Percentiles rank a stretch among this genome's conserved stretches.
Evolutionary conservation across 2,113 vertebrate species (phyloP).

Genomic region (Tapirus terrestris): DNA sequence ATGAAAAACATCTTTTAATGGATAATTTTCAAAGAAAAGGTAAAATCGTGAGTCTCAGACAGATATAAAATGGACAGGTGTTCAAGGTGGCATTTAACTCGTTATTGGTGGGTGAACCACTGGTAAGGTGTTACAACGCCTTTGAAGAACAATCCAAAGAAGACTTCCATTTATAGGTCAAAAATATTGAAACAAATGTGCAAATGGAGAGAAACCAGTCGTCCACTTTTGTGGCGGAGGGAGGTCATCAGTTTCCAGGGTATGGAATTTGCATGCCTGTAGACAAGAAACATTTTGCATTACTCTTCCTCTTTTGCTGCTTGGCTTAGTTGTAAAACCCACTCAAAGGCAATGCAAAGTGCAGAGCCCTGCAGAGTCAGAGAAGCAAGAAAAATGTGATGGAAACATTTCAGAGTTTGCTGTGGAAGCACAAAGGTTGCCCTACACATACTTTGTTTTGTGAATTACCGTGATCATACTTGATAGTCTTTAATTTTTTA

Average conservation of each 20-base stretch:
- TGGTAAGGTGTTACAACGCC: accelerated
- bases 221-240: not conserved
- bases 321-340: not conserved
- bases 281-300: not conserved
- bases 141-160: not conserved
- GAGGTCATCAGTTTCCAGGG: no score
- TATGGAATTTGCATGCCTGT: no score
- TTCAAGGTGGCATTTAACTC: no score
- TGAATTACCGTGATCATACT: no score
- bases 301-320: not conserved
- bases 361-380: not conserved
- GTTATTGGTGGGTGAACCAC: accelerated
- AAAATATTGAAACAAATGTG: no score
- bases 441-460: no score
- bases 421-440: not conserved
- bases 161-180: not conserved
- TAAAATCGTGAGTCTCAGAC: not conserved
- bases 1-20: not conserved
- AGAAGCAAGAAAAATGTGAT: accelerated
- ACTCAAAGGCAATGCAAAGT: not conserved
- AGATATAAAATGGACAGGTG: no score
- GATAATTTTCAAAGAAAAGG: not conserved
- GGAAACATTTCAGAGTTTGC: accelerated
- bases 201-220: no score
- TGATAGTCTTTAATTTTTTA: accelerated